Evolutionary conservation across 2,113 vertebrate species (phyloP), one percentile per base, ranked within the genome.

Genomic region (Nibea coibor): DNA sequence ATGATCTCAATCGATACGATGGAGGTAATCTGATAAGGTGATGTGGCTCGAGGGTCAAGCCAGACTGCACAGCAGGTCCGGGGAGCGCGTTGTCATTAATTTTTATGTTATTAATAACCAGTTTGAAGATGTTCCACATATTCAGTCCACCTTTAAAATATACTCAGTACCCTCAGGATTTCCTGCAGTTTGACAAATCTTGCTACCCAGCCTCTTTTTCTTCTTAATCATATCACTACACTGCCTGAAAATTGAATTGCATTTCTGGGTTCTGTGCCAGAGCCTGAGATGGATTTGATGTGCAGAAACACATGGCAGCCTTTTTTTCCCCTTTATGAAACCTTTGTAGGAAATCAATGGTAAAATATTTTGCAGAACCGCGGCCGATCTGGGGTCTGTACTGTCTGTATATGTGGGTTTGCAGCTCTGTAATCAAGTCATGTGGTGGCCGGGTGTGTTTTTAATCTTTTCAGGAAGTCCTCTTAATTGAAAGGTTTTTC

Each of bases 181-280:
- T 64, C 57, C 47, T 8, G 31, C 74, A 76, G 74, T 89, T 80
- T 78, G 71, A 80, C 73, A 74, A 71, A 77, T 83, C 73, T 71
- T 31, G 4, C 72, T 62, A 9, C 66, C 53, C 12, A 8, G 51
- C 26, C 48, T 72, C n/a, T 58, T 57, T 45, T 35, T 31, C 48
- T 31, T 43, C 56, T 67, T 86, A 88, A 90, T 90, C 72, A 65
- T 64, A 87, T 89, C 85, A 78, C 56, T 56, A 50, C 89, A 82
- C 24, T 26, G 70, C 31, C 71, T 85, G 86, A 67, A 83, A 77
- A 83, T 80, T 74, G 51, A 87, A 88, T 88, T 81, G 47, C 57
- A 39, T 88, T 83, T 68, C 57, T 72, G 71, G 75, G 45, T 87
- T 31, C 62, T 65, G 73, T 50, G 78, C 77, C 77, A 83, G 65